Evolutionary conservation across 2,888 invertebrate species (phyloP).

Genomic region (Heliconius hortense): DNA sequence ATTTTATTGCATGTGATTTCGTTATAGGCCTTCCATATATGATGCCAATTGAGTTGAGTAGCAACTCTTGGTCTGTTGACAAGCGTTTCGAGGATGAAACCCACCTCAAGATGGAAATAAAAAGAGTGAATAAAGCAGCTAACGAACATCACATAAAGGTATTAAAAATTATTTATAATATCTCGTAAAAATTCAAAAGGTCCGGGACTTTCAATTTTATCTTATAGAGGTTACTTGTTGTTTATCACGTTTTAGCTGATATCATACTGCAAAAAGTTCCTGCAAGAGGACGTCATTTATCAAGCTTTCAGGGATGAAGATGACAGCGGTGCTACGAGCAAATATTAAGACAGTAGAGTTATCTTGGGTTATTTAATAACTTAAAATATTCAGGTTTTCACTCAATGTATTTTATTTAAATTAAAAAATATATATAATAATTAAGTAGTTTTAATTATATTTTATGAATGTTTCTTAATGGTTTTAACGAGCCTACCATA

Average conservation of each 20-base stretch:
- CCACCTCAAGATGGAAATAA: conserved; percentile 65
- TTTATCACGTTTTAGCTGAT: conserved; percentile 56
- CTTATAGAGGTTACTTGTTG: conserved; percentile 13
- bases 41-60: conserved; percentile 58
- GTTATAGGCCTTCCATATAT: conserved; percentile 61
- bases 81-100: conserved; percentile 51
- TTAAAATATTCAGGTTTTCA: background rate
- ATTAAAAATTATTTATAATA: conserved; percentile 31
- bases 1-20: background rate
- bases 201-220: conserved; percentile 4
- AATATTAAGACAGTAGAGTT: conserved; percentile 26
- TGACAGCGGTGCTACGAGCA: conserved; percentile 30
- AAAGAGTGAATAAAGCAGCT: conserved; percentile 59
- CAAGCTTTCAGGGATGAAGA: conserved; percentile 41
- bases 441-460: background rate
- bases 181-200: background rate
- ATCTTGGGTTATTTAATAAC: conserved; percentile 18
- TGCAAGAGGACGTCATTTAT: conserved; percentile 59
- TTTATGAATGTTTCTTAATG: background rate
- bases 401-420: background rate
- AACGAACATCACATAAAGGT: conserved; percentile 57
- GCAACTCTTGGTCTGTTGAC: conserved; percentile 55
- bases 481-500: too few relatives aligned
- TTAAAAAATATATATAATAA: background rate
- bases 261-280: conserved; percentile 62